A percentile compares a stretch with the other conserved stretches of the same genome.
Conservation (phyloP, 2,113 vertebrate genomes). For the Crotalus horridus region DNA sequence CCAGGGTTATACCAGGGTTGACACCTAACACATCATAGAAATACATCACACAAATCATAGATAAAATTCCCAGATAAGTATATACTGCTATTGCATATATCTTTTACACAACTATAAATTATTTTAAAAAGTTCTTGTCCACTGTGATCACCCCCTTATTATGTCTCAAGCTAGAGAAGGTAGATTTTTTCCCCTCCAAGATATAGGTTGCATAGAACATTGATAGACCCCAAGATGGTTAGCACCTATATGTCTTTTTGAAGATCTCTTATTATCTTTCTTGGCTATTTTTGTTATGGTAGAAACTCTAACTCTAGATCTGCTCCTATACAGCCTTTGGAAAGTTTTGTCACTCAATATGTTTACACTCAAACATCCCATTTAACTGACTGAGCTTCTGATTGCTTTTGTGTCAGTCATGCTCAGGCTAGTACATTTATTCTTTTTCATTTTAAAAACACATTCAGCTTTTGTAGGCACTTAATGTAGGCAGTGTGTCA, state of each 20-base stretch:
- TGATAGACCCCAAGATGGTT: not conserved
- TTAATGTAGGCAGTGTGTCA: constrained; percentile 35
- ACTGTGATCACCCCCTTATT: not conserved
- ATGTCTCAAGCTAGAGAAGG: not conserved
- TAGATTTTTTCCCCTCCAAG: not conserved
- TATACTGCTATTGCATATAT: not conserved
- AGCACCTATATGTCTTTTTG: not conserved
- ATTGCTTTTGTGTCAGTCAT: not conserved
- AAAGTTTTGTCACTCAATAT: not conserved
- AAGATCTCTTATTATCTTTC: not conserved
- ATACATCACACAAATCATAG: not conserved
- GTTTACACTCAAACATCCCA: not conserved
- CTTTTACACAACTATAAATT: not conserved
- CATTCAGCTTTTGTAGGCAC: constrained; percentile 43
- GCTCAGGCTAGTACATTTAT: not conserved
- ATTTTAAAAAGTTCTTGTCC: not conserved
- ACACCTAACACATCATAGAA: not conserved
- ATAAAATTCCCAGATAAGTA: not conserved
- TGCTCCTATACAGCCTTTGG: not conserved
- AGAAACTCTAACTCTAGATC: not conserved
- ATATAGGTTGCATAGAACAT: not conserved
- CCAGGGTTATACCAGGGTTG: not conserved
- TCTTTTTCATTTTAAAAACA: constrained; percentile 15
- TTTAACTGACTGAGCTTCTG: not conserved
- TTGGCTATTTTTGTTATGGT: not conserved